Percentiles rank a stretch among this genome's conserved stretches.
phyloP scores from a whole-genome alignment of 2,888 invertebrate genomes.

The Globia sparganii region DNA sequence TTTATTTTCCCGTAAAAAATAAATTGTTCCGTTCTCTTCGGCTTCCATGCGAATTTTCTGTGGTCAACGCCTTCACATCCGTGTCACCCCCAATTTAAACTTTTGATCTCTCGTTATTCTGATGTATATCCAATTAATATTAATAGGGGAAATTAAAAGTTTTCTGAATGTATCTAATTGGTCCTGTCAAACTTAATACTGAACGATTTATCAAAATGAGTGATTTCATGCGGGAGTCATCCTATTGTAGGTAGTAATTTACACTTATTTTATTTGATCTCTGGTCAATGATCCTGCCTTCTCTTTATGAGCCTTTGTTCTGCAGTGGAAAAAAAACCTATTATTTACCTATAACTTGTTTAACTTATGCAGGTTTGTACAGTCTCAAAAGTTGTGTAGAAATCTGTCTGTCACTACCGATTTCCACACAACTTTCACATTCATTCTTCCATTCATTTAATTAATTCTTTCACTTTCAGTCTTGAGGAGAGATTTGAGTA shows the following conservation, averaged over 20 bases:
- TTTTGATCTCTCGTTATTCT: slow-evolving; percentile 38
- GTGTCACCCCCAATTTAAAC: slow-evolving; percentile 43
- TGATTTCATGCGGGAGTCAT: slow-evolving; percentile 28
- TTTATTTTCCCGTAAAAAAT: slow-evolving; percentile 5
- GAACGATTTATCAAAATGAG: slow-evolving; percentile 63
- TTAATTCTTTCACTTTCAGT: too few relatives aligned
- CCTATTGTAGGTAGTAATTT: neutral
- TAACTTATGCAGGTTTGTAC: neutral
- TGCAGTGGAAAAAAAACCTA: neutral
- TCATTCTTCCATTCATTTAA: too few relatives aligned
- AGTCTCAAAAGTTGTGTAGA: neutral
- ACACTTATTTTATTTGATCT: neutral
- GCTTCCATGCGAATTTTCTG: slow-evolving; percentile 4
- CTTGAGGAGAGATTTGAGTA: neutral
- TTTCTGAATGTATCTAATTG: slow-evolving; percentile 50
- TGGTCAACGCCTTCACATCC: slow-evolving; percentile 9
- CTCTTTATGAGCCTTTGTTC: neutral
- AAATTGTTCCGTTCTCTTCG: neutral
- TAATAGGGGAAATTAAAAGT: slow-evolving; percentile 38
- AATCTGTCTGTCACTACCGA: too few relatives aligned
- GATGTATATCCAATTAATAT: slow-evolving; percentile 41
- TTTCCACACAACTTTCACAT: too few relatives aligned
- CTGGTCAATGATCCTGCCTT: neutral
- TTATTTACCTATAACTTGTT: neutral
- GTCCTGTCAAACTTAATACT: slow-evolving; percentile 65